phyloP scores from a whole-genome alignment of 2,113 vertebrate species.

The Corythornis madagascariensis region DNA sequence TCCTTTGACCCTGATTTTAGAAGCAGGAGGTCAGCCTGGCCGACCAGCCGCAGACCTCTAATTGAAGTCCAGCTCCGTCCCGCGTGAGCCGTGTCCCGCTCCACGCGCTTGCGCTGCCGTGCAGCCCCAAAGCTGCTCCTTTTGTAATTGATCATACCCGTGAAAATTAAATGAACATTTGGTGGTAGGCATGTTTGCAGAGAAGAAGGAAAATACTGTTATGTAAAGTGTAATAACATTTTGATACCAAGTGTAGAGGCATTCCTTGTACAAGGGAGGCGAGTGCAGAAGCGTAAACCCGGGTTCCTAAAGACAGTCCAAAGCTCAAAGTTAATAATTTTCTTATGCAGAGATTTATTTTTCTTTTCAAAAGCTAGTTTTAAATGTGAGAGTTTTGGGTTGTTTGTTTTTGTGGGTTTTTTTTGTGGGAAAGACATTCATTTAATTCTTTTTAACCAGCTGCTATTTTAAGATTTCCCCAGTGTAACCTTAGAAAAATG shows the following conservation, averaged over 20 bases:
- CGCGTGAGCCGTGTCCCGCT: background rate
- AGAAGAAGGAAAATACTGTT: slow-evolving; percentile 56
- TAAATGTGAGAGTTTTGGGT: background rate
- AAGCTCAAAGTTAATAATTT: background rate
- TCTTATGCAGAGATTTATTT: background rate
- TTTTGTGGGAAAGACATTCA: background rate
- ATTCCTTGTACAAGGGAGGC: background rate
- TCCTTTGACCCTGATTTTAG: slow-evolving; percentile 59
- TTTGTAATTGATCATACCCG: slow-evolving; percentile 65
- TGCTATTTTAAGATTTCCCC: slow-evolving; percentile 48
- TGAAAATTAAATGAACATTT: slow-evolving; percentile 73
- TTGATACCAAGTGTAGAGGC: background rate
- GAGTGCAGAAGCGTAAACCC: background rate
- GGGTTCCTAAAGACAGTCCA: background rate
- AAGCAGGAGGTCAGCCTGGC: slow-evolving; percentile 32
- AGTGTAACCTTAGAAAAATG: slow-evolving; percentile 64
- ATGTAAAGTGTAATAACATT: slow-evolving; percentile 61
- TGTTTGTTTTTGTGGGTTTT: background rate
- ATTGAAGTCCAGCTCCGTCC: background rate
- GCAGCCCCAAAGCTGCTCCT: slow-evolving; percentile 26
- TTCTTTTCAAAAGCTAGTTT: background rate
- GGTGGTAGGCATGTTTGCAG: slow-evolving; percentile 61
- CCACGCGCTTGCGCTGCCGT: background rate
- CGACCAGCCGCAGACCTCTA: background rate
- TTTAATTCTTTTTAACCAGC: slow-evolving; percentile 14